phyloP scores from a whole-genome alignment of 2,113 vertebrate species.

The Clinocottus analis region DNA sequence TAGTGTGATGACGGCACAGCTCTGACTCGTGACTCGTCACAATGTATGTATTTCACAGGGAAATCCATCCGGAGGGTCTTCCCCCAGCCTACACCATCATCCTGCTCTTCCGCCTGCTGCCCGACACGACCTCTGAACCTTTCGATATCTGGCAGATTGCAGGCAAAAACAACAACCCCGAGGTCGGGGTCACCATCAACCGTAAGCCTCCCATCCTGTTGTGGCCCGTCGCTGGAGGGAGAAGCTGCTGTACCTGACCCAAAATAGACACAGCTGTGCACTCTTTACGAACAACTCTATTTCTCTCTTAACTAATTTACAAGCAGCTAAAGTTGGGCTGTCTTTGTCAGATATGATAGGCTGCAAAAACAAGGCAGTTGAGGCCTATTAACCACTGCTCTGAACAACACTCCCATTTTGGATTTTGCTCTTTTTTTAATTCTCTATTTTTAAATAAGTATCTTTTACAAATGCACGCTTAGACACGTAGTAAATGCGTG shows the following conservation, averaged over 20 bases:
- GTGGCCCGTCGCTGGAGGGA: slow-evolving; percentile 26
- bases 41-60: slow-evolving; percentile 81
- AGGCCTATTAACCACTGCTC: background rate
- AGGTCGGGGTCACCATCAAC: slow-evolving; percentile 94
- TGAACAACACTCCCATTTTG: background rate
- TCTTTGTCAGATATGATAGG: background rate
- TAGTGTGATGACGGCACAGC: background rate
- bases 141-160: slow-evolving; percentile 99
- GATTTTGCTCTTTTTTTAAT: background rate
- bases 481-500: slow-evolving; percentile 43
- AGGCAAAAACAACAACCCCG: slow-evolving; percentile 94
- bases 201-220: slow-evolving; percentile 86
- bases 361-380: background rate
- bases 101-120: slow-evolving; percentile 93
- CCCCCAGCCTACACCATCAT: slow-evolving; percentile 94
- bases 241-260: slow-evolving; percentile 21
- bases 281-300: background rate
- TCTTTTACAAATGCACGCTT: slow-evolving; percentile 27
- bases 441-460: slow-evolving; percentile 7
- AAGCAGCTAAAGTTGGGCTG: background rate
- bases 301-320: background rate
- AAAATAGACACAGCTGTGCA: slow-evolving; percentile 40
- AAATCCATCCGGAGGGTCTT: slow-evolving; percentile 95
- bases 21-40: slow-evolving; percentile 9
- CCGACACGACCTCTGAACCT: slow-evolving; percentile 89